A percentile compares a stretch with the other conserved stretches of the same genome.
Evolutionary conservation across 1,140 invertebrate genomes (phyloP).

Genomic region (Asobara japonica): DNA sequence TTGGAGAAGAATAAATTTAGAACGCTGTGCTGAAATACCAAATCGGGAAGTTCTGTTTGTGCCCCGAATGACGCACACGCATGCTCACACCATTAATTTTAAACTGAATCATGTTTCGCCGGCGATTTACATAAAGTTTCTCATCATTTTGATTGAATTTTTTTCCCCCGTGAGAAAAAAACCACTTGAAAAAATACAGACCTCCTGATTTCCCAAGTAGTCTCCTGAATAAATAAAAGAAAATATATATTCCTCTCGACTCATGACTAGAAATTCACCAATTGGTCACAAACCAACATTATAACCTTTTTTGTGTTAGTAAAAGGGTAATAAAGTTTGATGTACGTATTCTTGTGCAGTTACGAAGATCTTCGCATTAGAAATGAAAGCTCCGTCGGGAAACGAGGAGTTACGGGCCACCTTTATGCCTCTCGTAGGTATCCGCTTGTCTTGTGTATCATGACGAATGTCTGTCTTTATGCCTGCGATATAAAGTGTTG

Average conservation of each 20-base stretch:
- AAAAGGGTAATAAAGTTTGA: slow-evolving; percentile 54
- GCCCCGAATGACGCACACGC: too few species aligned
- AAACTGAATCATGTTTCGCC: too few species aligned
- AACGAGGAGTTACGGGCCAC: slow-evolving; percentile 57
- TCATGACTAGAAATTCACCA: slow-evolving; percentile 24
- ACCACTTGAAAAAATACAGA: too few species aligned
- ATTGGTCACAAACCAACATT: slow-evolving; percentile 14
- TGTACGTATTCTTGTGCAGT: slow-evolving; percentile 52
- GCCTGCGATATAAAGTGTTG: slow-evolving; percentile 22
- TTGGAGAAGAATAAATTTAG: too few species aligned
- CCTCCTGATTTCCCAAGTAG: too few species aligned
- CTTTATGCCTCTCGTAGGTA: slow-evolving; percentile 48
- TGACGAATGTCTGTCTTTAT: slow-evolving; percentile 54
- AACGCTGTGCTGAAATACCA: too few species aligned
- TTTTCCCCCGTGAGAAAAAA: too few species aligned
- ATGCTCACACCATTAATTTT: too few species aligned
- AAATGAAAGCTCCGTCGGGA: slow-evolving; percentile 54
- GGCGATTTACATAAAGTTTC: too few species aligned
- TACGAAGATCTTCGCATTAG: slow-evolving; percentile 50
- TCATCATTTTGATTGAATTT: too few species aligned
- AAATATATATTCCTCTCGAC: background rate
- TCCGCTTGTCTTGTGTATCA: slow-evolving; percentile 53
- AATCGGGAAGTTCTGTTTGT: too few species aligned
- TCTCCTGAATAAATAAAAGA: background rate
- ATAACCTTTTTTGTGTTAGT: slow-evolving; percentile 11